A percentile compares a stretch with the other conserved stretches of the same genome.
Conservation (phyloP, 2,113 vertebrate genomes). For the Agelaius tricolor region DNA sequence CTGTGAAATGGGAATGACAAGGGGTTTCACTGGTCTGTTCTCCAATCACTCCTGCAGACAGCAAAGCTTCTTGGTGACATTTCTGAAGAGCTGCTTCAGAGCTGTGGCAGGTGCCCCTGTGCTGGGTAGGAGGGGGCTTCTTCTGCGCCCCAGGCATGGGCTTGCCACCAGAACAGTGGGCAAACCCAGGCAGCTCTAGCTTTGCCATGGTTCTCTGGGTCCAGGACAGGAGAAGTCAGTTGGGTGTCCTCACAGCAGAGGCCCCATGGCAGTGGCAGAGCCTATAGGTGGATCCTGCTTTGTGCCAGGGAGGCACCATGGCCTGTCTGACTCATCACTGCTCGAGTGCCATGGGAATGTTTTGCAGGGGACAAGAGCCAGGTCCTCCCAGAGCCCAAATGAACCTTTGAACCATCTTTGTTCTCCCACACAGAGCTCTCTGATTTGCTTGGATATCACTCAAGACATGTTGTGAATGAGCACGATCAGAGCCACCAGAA, state of each 20-base stretch:
- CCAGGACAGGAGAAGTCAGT: not conserved
- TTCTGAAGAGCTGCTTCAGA: not conserved
- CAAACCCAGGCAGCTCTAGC: not conserved
- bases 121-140: not conserved
- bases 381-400: fast-evolving
- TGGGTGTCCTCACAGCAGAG: not conserved
- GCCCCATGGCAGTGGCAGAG: not conserved
- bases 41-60: fast-evolving
- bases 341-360: fast-evolving
- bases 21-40: not conserved
- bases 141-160: not conserved
- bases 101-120: not conserved
- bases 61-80: not conserved
- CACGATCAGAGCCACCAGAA: fast-evolving
- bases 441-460: not conserved
- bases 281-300: fast-evolving
- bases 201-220: not conserved
- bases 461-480: not conserved
- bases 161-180: not conserved
- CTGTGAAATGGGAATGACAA: not conserved
- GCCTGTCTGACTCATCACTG: not conserved
- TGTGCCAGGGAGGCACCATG: fast-evolving
- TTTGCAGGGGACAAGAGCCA: not conserved
- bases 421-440: not conserved
- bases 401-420: not conserved